A percentile compares a stretch with the other conserved stretches of the same genome.
These are phyloP conservation scores for Podarcis lilfordi DNA, from an alignment of 2,797 vertebrate species.

Conservation along the genomic window DNA sequence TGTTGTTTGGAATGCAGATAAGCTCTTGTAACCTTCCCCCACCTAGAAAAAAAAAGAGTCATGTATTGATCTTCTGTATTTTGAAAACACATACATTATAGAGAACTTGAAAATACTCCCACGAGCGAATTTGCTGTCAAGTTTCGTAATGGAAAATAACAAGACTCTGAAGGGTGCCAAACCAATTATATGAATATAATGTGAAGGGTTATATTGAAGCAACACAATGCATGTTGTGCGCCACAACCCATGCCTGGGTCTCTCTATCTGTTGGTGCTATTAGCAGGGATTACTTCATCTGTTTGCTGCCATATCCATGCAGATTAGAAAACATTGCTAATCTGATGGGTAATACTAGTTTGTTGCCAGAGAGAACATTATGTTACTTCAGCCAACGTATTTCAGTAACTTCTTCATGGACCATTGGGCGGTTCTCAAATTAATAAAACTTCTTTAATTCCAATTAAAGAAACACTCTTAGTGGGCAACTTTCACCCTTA, in stretches of 20 bases:
- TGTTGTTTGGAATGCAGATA: neutral
- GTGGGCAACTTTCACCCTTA: slow-evolving; percentile 3
- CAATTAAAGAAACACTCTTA: slow-evolving; percentile 1
- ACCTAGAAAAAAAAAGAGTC: no score
- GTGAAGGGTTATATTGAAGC: neutral
- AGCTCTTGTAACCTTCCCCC: neutral
- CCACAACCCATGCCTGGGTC: neutral
- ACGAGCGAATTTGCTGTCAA: neutral
- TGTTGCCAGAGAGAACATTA: neutral
- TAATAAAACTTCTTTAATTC: neutral
- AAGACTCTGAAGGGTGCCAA: neutral
- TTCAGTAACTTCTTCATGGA: neutral
- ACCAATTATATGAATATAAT: neutral
- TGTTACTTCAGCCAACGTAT: no score
- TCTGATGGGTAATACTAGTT: neutral
- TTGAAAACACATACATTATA: neutral
- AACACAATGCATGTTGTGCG: neutral
- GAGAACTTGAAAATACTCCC: neutral
- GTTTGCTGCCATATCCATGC: neutral
- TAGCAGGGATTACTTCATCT: neutral
- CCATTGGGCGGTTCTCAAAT: neutral
- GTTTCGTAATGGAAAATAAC: neutral
- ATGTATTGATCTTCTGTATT: neutral
- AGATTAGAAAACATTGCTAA: neutral
- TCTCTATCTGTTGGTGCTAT: neutral